Evolutionary conservation across 1,140 invertebrate species (phyloP), one percentile per base, ranked within the genome.

Genomic region (Thrips palmi): DNA sequence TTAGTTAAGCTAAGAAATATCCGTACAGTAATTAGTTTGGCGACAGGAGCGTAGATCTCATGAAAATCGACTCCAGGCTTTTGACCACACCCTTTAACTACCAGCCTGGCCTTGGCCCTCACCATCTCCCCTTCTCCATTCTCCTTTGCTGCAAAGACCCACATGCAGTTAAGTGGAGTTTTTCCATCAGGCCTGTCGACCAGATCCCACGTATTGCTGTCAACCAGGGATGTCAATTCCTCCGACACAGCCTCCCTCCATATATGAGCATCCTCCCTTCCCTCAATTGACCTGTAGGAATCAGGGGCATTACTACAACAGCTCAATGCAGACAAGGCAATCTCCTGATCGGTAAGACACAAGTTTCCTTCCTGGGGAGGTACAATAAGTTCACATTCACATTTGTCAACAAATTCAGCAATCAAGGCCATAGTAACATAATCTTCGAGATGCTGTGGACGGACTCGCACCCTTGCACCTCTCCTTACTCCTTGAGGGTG

Each of bases 101-200:
- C 55, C 28, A 62, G 47, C 28, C 58, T 34, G 25, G 62, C 57
- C 46, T 62, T 65, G 37, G 47, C 58, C 42, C 41, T 39, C 10
- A 47, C 45, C 20, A 49, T n/a, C n/a, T n/a, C 31, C 33, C 46
- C 47, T 33, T 50, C 40, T 29, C 31, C 27, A 28, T 53, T 40
- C 17, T 29, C 25, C 49, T 60, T 61, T 5, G 50, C 34, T 43
- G 47, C 49, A 37, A 50, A 59, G 6, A 58, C 47, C 58, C 55
- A 59, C 49, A 53, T 57, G 18, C 36, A 47, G 14, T 40, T 40
- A n/a, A 60, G 45, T 11, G 44, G 32, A 23, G 44, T 52, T n/a
- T n/a, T n/a, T 35, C 44, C 39, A 15, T 42, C 4, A 17, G 53
- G 52, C 47, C 42, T 33, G 30, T 56, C 45, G 18, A 51, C 49